Evolutionary conservation across 2,888 invertebrate genomes (phyloP), one percentile per base, ranked within the genome.

Genomic region (Cephus spinipes): DNA sequence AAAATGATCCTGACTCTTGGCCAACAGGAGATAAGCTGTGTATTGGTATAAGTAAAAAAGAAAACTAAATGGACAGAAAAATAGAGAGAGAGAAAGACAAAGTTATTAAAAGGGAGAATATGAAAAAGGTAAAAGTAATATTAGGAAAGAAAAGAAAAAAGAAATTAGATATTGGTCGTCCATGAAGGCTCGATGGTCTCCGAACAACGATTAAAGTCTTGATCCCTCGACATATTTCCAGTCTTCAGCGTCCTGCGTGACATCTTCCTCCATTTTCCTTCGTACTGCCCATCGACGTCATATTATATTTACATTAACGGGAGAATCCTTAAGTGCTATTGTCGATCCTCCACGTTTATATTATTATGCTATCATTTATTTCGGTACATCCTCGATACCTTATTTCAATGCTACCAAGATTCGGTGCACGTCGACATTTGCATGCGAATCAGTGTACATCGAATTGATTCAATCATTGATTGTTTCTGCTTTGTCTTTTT

Each of bases 301-400:
- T 74, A 32, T 76, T 77, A 71, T 77, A 77, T 77, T 35, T 77
- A 77, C 77, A 77, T 74, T 75, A 77, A 55, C 55, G 74, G 36
- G 40, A 74, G 71, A 74, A 77, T 71, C 77, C 40, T 77, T 77
- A 77, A 35, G 69, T 74, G 74, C 77, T 77, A 77, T 2, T 69
- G 74, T 69, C 77, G 31, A 74, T 32, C 74, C 33, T 76, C 40
- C 77, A 69, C 69, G 36, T 77, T 74, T 77, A 77, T 69, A 74
- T 77, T 77, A 74, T 69, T 74, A 69, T 69, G 69, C 74, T 68
- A 68, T 77, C 74, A 31, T 77, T 75, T 55, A 55, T 55, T 55
- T 55, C 40, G 40, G 40, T 55, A 55, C 40, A 55, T 23, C 23
- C 40, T 55, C 15, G 40, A 55, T 55, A 55, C 15, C 40, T 15